A percentile compares a stretch with the other conserved stretches of the same genome.
phyloP scores from a whole-genome alignment of 2,113 vertebrate species.

The Mormoops blainvillei region DNA sequence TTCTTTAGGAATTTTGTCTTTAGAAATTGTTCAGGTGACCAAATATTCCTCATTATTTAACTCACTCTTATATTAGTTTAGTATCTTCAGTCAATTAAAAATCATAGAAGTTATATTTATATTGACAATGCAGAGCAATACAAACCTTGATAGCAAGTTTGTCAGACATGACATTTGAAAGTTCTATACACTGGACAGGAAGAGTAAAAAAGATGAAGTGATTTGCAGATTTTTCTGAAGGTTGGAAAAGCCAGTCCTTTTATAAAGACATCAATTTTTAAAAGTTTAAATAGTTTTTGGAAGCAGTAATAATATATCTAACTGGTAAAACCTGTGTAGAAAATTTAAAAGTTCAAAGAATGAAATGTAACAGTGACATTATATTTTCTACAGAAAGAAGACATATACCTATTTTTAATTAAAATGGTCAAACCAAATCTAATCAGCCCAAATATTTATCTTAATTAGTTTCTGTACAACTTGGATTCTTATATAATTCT shows the following conservation, averaged over 20 bases:
- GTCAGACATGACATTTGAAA: background rate
- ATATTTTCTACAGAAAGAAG: constrained; percentile 11
- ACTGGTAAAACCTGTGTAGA: background rate
- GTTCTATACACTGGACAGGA: background rate
- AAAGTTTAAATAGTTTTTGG: background rate
- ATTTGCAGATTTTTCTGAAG: background rate
- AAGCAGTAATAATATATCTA: background rate
- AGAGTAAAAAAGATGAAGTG: background rate
- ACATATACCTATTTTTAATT: background rate
- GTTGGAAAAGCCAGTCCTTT: background rate
- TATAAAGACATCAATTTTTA: background rate
- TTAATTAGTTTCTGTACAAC: background rate
- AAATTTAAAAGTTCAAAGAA: background rate
- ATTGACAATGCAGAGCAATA: background rate
- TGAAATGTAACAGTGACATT: background rate
- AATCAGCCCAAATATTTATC: background rate
- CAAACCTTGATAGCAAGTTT: background rate
- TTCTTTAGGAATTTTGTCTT: background rate
- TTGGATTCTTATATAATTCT: constrained; percentile 10
- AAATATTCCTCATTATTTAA: background rate
- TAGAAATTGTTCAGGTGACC: background rate
- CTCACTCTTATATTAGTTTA: background rate
- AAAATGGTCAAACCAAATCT: background rate
- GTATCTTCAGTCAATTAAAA: background rate
- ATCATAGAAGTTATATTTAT: background rate